A percentile compares a stretch with the other conserved stretches of the same genome.
These are phyloP conservation scores for Callocephalon fimbriatum DNA, from an alignment of 2,113 vertebrate genomes.

Conservation along the genomic window DNA sequence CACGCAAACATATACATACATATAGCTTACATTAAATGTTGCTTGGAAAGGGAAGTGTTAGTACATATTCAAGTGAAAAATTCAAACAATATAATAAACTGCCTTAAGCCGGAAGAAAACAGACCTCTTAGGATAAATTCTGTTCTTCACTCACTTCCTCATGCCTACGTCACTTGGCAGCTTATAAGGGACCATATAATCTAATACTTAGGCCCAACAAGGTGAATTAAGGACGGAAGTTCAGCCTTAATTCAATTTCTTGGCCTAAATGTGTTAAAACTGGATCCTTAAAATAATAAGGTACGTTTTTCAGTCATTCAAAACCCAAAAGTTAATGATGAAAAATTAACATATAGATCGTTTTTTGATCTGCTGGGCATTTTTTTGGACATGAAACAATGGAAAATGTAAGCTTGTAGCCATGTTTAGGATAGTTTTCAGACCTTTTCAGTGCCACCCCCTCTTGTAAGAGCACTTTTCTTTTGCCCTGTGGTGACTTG, in stretches of 20 bases:
- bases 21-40: neutral
- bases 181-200: neutral
- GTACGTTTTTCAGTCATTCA: neutral
- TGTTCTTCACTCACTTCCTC: conserved; percentile 45
- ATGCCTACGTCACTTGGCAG: neutral
- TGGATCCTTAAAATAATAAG: conserved; percentile 38
- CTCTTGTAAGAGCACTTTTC: neutral
- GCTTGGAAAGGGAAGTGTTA: neutral
- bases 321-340: neutral
- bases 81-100: neutral
- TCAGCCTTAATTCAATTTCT: conserved; percentile 30
- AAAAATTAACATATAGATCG: neutral
- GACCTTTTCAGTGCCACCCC: neutral
- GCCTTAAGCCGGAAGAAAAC: neutral
- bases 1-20: neutral
- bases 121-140: neutral
- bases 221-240: conserved; percentile 41
- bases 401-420: neutral
- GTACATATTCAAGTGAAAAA: neutral
- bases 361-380: neutral
- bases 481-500: neutral
- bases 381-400: fast-evolving
- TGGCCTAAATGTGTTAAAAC: conserved; percentile 8
- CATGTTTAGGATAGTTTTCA: neutral
- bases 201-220: neutral